These are phyloP conservation scores for Ancistrus triradiatus DNA, from an alignment of 2,113 vertebrate genomes.

Conservation along the genomic window DNA sequence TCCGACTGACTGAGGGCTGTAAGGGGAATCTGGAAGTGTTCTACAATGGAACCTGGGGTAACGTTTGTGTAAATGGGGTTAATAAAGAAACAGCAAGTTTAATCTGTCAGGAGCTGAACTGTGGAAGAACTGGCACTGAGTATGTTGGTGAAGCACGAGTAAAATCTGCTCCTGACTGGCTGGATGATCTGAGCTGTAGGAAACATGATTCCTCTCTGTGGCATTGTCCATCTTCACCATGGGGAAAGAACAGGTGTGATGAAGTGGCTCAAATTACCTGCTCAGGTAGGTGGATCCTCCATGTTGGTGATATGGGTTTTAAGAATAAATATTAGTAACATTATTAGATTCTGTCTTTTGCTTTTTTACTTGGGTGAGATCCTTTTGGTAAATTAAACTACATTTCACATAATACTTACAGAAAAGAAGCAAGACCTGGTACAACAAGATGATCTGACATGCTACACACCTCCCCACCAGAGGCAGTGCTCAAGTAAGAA, in stretches of 20 bases:
- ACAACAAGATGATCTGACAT: neutral
- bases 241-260: conserved; percentile 12
- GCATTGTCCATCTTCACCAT: conserved; percentile 35
- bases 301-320: no score
- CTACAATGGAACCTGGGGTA: conserved; percentile 46
- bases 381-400: no score
- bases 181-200: conserved; percentile 29
- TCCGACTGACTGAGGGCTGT: conserved; percentile 35
- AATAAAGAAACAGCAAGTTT: conserved; percentile 26
- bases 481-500: conserved; percentile 10
- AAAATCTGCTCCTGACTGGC: conserved; percentile 15
- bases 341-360: no score
- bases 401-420: no score
- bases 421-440: neutral
- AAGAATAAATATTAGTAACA: no score
- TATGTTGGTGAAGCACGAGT: neutral
- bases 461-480: neutral
- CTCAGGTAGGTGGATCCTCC: conserved; percentile 1
- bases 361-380: no score
- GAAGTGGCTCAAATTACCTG: conserved; percentile 9
- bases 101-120: conserved; percentile 43
- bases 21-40: conserved; percentile 38
- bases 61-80: conserved; percentile 30
- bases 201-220: conserved; percentile 22
- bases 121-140: conserved; percentile 21